A percentile compares a stretch with the other conserved stretches of the same genome.
phyloP scores from a whole-genome alignment of 2,797 vertebrate genomes.

The Xyrichtys novacula region DNA sequence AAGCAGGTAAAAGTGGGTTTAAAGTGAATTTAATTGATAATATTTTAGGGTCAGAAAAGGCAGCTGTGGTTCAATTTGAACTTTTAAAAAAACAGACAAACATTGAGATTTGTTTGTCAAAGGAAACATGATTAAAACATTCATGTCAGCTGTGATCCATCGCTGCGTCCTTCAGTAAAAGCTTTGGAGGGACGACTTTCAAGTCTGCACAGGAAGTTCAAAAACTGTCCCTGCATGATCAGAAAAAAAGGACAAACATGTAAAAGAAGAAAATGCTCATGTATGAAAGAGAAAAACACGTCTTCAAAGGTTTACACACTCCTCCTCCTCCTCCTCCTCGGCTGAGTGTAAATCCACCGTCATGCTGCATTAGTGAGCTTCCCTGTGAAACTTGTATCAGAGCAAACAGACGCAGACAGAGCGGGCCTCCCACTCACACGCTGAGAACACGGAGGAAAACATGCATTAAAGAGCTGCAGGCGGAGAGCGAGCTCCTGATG shows the following conservation, averaged over 20 bases:
- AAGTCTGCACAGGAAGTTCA: neutral
- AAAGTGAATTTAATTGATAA: too few species aligned
- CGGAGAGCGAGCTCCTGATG: conserved; percentile 3
- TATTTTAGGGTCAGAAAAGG: too few species aligned
- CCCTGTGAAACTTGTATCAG: conserved; percentile 58
- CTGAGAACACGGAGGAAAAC: conserved; percentile 8
- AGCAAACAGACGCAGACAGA: conserved; percentile 51
- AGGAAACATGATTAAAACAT: neutral
- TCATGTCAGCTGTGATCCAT: neutral
- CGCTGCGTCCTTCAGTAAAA: neutral
- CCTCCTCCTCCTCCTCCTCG: conserved; percentile 48
- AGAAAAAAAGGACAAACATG: neutral
- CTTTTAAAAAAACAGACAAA: neutral
- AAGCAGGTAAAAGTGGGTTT: too few species aligned
- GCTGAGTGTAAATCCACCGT: conserved; percentile 65
- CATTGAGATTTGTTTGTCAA: neutral
- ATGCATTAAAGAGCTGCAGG: conserved; percentile 3
- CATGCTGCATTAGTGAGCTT: conserved; percentile 54
- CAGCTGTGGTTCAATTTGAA: neutral
- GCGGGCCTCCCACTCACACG: conserved; percentile 41
- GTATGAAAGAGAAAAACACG: conserved; percentile 3
- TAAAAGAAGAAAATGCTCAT: conserved; percentile 5
- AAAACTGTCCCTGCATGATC: neutral
- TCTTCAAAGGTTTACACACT: conserved; percentile 40
- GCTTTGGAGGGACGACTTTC: neutral